These are phyloP conservation scores for Corbicula japonica DNA, from an alignment of 2,888 invertebrate species.

Conservation along the genomic window DNA sequence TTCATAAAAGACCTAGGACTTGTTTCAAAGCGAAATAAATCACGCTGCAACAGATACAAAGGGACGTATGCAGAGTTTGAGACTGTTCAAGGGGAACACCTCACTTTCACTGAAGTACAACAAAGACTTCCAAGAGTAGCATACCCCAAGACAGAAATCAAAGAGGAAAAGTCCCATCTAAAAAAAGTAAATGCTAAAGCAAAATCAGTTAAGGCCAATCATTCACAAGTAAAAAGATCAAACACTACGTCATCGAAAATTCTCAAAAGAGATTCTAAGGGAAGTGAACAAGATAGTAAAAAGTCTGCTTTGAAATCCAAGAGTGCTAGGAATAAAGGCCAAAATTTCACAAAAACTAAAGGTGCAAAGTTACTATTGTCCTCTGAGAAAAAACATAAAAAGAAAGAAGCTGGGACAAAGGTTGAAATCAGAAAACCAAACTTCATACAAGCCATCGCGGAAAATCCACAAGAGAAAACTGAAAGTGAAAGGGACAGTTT, in stretches of 20 bases:
- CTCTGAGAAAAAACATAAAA: constrained; percentile 15
- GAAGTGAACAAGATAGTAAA: background rate
- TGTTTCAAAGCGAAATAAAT: constrained; percentile 17
- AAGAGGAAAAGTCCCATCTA: too few species aligned
- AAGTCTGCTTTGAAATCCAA: background rate
- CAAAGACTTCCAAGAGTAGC: background rate
- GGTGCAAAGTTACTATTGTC: constrained; percentile 7
- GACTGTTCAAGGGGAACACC: constrained; percentile 22
- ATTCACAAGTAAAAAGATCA: too few species aligned
- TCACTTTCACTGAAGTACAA: constrained; percentile 11
- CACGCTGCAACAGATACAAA: constrained; percentile 27
- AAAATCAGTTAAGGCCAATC: too few species aligned
- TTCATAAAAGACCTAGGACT: constrained; percentile 33
- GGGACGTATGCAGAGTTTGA: constrained; percentile 48
- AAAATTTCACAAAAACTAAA: background rate
- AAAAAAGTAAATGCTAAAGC: too few species aligned
- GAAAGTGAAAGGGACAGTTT: constrained; percentile 7
- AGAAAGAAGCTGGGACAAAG: background rate
- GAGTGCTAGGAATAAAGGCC: background rate
- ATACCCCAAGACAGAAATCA: background rate
- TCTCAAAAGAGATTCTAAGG: background rate
- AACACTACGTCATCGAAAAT: too few species aligned
- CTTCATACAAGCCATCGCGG: background rate
- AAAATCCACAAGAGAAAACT: background rate
- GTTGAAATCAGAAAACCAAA: constrained; percentile 25